phyloP scores from a whole-genome alignment of 2,888 invertebrate species.

The Heliconius aoede region DNA sequence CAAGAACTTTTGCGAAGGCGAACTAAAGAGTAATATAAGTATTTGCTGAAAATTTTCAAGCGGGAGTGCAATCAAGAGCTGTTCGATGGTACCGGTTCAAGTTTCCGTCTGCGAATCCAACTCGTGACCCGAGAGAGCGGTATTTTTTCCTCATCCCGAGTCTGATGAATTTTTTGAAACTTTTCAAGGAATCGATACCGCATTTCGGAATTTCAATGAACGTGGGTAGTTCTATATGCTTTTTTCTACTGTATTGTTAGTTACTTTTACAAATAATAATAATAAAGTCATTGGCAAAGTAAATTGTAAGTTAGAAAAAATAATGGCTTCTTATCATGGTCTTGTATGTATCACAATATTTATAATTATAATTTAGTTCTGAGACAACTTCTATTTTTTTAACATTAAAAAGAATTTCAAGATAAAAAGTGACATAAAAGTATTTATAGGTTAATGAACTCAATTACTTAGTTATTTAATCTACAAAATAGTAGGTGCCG shows the following conservation, averaged over 20 bases:
- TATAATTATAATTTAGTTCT: no score
- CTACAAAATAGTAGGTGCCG: neutral
- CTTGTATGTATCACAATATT: no score
- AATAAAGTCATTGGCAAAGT: neutral
- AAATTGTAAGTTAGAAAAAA: no score
- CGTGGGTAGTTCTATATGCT: neutral
- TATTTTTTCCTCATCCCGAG: conserved; percentile 64
- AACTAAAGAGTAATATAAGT: conserved; percentile 54
- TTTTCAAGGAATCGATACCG: conserved; percentile 65
- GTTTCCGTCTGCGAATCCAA: conserved; percentile 64
- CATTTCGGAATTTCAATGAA: conserved; percentile 40
- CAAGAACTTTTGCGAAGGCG: conserved; percentile 38
- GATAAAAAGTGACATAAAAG: neutral
- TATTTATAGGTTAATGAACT: neutral
- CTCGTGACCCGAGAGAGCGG: conserved; percentile 64
- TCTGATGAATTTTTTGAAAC: conserved; percentile 74
- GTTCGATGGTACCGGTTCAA: conserved; percentile 68
- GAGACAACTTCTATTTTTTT: neutral
- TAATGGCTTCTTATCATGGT: no score
- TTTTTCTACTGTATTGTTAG: neutral
- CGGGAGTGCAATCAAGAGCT: conserved; percentile 72
- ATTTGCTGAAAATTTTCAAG: conserved; percentile 68
- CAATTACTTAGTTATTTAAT: neutral
- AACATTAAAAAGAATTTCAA: neutral
- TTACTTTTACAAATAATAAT: neutral